These are phyloP conservation scores for Xenotilapia leptura DNA, from an alignment of 2,113 vertebrate species.

Conservation along the genomic window DNA sequence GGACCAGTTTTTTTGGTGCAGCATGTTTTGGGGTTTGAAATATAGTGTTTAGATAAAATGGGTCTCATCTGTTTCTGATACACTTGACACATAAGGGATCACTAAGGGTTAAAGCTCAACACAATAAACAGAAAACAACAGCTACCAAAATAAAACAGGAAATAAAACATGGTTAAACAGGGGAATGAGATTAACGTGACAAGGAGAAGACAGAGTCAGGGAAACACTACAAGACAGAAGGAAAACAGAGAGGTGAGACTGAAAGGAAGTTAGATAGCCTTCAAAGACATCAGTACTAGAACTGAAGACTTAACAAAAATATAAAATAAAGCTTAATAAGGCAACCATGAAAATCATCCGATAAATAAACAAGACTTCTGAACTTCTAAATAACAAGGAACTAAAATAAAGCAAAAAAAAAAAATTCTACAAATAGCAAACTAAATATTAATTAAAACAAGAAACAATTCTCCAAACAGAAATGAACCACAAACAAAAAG, in stretches of 20 bases:
- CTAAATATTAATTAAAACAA: background rate
- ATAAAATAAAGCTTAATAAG: background rate
- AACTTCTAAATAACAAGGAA: background rate
- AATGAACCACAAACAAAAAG: background rate
- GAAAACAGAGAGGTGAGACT: background rate
- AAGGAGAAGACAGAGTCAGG: background rate
- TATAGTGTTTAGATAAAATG: background rate
- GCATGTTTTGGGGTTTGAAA: background rate
- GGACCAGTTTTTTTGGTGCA: background rate
- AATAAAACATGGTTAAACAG: background rate
- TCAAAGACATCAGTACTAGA: background rate
- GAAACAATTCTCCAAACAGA: background rate
- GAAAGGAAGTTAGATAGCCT: background rate
- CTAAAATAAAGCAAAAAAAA: background rate
- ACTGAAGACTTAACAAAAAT: background rate
- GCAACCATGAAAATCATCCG: background rate
- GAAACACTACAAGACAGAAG: background rate
- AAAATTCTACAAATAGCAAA: background rate
- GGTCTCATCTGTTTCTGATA: background rate
- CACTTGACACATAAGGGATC: background rate
- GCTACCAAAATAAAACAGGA: background rate
- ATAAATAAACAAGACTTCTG: background rate
- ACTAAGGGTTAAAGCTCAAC: background rate
- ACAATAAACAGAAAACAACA: background rate
- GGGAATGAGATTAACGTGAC: background rate